Base-by-base conservation (phyloP, 2,113 vertebrate genomes). In the Oncorhynchus clarkii region DNA sequence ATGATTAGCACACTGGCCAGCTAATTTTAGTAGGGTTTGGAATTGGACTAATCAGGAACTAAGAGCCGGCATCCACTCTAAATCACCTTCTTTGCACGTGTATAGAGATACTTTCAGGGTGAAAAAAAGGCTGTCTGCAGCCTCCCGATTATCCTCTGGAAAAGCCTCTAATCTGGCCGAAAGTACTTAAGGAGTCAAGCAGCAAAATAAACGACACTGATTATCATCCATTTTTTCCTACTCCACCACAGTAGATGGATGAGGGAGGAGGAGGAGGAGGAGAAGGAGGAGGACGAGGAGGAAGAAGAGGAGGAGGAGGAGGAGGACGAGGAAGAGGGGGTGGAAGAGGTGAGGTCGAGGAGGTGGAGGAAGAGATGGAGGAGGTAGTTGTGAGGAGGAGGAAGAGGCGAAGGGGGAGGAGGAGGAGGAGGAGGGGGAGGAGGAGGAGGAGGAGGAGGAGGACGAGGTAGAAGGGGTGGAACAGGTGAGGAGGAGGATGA, bases 161-260 rank as follows among this genome's bases (percentile, higher is more conserved):
- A 94, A 95, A 96, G 93, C 93, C 93, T 89, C 91, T 95, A 95
- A 96, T 96, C 94, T 95, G 93, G 70, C 80, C 77, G 49, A 88
- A 92, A 87, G 87, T 94, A 91, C 93, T 95, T 95, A 94, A 93
- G 92, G 94, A 96, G 90, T 93, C 93, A 95, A 92, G 91, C 93
- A 93, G 91, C 86, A 92, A 96, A 95, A 95, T 95, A 95, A 96
- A 95, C 93, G 95, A 93, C 87, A 90, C 92, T 96, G 94, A 95
- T 94, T 93, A 95, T 94, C 92, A 95, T 91, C 88, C 78, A 90
- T 84, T 57, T 66, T 60, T 65, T 14, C 48, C 67, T 12, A 12
- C 22, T 60, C 4, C 51, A 54, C 27, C 34, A 80, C 70, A 82
- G 71, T 78, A 76, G 78, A 89, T 84, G 77, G 79, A 76, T 74